These are phyloP conservation scores for Ptilorrhoa leucosticta DNA, from an alignment of 2,113 vertebrate genomes.

Conservation along the genomic window DNA sequence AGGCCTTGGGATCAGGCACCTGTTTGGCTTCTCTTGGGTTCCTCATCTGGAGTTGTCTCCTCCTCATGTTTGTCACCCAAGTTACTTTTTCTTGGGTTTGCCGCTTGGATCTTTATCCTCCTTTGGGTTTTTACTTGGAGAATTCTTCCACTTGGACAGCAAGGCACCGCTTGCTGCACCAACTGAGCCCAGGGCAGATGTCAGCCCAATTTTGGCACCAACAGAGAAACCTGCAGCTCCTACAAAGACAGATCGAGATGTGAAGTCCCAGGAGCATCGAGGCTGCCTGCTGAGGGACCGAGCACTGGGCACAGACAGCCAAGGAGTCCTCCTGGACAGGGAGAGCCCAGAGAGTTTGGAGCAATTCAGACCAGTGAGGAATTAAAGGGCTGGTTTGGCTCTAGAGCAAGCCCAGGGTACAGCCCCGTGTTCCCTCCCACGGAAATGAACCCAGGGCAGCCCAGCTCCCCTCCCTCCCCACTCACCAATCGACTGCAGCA, in stretches of 20 bases:
- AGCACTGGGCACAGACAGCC: not conserved
- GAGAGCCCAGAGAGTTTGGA: not conserved
- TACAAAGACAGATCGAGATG: not conserved
- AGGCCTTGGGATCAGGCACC: not conserved
- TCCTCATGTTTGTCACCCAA: rapidly evolving
- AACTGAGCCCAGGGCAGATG: rapidly evolving
- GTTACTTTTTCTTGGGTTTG: rapidly evolving
- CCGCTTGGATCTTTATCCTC: not conserved
- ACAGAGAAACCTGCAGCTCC: not conserved
- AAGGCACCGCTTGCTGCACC: rapidly evolving
- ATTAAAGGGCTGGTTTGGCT: not conserved
- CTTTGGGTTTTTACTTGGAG: rapidly evolving
- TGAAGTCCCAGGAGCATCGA: rapidly evolving
- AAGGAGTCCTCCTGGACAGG: not conserved
- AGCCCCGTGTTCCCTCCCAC: rapidly evolving
- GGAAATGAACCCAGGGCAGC: not conserved
- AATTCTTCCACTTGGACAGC: rapidly evolving
- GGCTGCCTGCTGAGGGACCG: not conserved
- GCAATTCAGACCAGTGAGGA: rapidly evolving
- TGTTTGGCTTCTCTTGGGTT: not conserved
- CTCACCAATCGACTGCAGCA: not conserved
- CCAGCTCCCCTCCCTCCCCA: not conserved
- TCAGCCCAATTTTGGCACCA: not conserved
- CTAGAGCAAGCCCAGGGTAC: rapidly evolving
- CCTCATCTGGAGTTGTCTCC: rapidly evolving